These are phyloP conservation scores for Agrochola litura DNA, from an alignment of 2,888 invertebrate species.

Conservation along the genomic window DNA sequence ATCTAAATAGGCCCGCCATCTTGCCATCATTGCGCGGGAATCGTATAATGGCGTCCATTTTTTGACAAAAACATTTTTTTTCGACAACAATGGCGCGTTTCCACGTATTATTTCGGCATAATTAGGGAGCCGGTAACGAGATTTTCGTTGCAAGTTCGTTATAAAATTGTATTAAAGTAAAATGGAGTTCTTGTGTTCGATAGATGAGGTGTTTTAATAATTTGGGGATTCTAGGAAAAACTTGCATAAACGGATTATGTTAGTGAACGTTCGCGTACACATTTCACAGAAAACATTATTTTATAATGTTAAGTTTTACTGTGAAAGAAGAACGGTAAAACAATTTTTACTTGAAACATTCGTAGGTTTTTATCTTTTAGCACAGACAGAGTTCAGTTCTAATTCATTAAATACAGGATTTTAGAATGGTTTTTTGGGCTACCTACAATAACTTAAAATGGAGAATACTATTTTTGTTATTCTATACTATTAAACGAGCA, in stretches of 20 bases:
- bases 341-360: neutral
- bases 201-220: slow-evolving; percentile 39
- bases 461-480: neutral
- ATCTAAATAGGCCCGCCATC: slow-evolving; percentile 90
- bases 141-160: slow-evolving; percentile 71
- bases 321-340: neutral
- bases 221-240: slow-evolving; percentile 17
- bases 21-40: slow-evolving; percentile 87
- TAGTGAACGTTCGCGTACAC: neutral
- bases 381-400: no score
- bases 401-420: neutral
- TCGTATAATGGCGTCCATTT: slow-evolving; percentile 73
- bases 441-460: neutral
- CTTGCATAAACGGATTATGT: neutral
- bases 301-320: neutral
- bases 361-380: neutral
- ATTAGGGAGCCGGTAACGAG: slow-evolving; percentile 88
- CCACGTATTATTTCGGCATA: slow-evolving; percentile 86
- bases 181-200: slow-evolving; percentile 53
- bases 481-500: no score
- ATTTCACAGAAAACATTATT: slow-evolving; percentile 8
- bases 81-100: slow-evolving; percentile 82
- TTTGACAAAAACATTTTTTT: slow-evolving; percentile 82
- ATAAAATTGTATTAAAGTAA: slow-evolving; percentile 64
- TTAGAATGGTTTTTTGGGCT: neutral